These are phyloP conservation scores for Nanorana parkeri DNA, from an alignment of 2,113 vertebrate genomes.

Conservation along the genomic window DNA sequence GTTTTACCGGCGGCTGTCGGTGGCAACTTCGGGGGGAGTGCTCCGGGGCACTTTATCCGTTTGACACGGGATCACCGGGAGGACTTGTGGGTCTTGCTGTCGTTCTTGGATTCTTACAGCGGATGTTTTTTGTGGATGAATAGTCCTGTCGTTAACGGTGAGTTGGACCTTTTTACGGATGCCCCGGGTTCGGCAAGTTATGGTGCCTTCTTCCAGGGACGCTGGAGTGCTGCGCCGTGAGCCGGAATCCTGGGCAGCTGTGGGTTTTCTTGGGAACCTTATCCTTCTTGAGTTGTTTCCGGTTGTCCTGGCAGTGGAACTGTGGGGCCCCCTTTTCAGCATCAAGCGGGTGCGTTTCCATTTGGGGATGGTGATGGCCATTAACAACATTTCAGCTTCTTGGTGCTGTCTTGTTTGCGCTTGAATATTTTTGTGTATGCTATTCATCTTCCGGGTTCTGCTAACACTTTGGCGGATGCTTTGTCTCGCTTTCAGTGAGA, in stretches of 20 bases:
- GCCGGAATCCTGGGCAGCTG: not conserved
- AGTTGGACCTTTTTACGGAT: too few species aligned
- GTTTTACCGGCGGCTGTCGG: too few species aligned
- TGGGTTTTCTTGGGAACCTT: not conserved
- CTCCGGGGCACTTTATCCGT: too few species aligned
- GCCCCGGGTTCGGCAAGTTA: not conserved
- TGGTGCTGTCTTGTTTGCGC: not conserved
- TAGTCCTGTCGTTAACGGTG: too few species aligned
- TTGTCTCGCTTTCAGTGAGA: not conserved
- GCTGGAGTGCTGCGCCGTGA: not conserved
- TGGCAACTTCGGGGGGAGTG: too few species aligned
- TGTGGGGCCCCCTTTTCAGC: not conserved
- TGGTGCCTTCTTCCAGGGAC: not conserved
- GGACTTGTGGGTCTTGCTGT: too few species aligned
- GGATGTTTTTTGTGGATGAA: too few species aligned
- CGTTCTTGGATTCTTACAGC: too few species aligned
- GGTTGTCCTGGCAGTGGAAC: not conserved
- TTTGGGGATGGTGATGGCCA: not conserved
- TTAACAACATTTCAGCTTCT: not conserved
- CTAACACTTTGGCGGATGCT: not conserved
- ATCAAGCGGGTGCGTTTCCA: not conserved
- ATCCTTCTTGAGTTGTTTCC: not conserved
- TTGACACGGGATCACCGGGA: too few species aligned
- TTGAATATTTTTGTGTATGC: not conserved
- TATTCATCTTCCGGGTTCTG: not conserved